Evolutionary conservation across 2,113 vertebrate species (phyloP).

Genomic region (Ceyx margarethae): DNA sequence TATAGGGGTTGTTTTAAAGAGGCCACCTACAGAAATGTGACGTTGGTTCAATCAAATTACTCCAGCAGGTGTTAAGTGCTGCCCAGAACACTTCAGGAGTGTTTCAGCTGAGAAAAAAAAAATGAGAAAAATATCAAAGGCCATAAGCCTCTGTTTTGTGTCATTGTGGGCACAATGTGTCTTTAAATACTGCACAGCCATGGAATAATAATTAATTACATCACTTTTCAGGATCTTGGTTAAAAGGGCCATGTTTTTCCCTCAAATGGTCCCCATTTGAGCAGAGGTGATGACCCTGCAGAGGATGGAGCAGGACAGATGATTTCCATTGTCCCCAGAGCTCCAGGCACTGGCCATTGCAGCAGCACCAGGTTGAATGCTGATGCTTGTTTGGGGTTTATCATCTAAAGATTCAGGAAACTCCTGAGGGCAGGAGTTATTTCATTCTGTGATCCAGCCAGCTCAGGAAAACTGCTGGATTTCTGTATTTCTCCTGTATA

Average conservation of each 20-base stretch:
- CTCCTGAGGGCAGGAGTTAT: background rate
- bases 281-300: background rate
- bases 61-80: background rate
- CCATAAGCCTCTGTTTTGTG: background rate
- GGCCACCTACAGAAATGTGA: background rate
- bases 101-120: background rate
- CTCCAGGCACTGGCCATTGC: background rate
- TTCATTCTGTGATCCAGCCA: no score
- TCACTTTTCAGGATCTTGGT: background rate
- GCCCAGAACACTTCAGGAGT: background rate
- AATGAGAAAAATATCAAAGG: background rate
- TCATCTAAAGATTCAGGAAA: background rate
- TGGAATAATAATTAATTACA: background rate
- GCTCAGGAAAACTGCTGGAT: background rate
- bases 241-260: background rate
- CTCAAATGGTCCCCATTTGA: accelerated
- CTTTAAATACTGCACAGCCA: background rate
- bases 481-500: background rate
- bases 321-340: accelerated
- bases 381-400: background rate
- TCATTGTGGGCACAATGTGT: background rate
- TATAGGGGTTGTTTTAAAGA: background rate
- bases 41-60: background rate
- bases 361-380: background rate
- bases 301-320: accelerated